These are phyloP conservation scores for Brachyrhaphis roseni DNA, from an alignment of 2,797 vertebrate genomes.

Conservation along the genomic window DNA sequence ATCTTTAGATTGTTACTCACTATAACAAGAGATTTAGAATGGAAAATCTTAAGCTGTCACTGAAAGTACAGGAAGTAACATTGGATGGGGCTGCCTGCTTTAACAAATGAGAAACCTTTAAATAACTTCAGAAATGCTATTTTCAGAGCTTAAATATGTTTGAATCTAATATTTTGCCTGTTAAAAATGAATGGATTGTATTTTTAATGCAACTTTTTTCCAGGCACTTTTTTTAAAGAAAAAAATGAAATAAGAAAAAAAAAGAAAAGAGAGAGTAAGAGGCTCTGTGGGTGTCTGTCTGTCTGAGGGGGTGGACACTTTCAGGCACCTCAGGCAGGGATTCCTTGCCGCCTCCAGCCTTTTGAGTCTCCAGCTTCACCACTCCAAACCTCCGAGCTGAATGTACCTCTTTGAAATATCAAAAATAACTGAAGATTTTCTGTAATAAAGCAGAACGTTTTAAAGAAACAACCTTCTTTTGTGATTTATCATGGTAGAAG, in stretches of 20 bases:
- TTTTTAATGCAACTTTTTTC: conserved; percentile 85
- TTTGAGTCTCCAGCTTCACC: conserved; percentile 69
- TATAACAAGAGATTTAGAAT: background rate
- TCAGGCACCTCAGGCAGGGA: conserved; percentile 57
- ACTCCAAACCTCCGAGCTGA: conserved; percentile 79
- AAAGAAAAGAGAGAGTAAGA: conserved; percentile 37
- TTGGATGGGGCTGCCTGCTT: conserved; percentile 77
- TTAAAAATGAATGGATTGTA: conserved; percentile 78
- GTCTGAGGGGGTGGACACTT: conserved; percentile 52
- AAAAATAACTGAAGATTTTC: conserved; percentile 72
- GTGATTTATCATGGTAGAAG: conserved; percentile 37
- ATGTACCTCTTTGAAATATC: conserved; percentile 80
- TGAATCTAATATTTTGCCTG: conserved; percentile 81
- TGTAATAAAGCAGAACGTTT: conserved; percentile 83
- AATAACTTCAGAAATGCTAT: conserved; percentile 81
- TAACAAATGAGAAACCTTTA: conserved; percentile 76
- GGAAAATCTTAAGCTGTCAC: conserved; percentile 8
- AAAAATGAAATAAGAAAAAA: conserved; percentile 55
- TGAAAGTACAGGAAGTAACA: conserved; percentile 23
- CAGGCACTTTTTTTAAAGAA: conserved; percentile 81
- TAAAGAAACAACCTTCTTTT: conserved; percentile 52
- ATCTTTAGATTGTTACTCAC: background rate
- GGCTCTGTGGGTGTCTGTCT: conserved; percentile 64
- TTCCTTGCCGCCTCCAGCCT: conserved; percentile 56
- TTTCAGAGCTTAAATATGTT: conserved; percentile 77